A percentile compares a stretch with the other conserved stretches of the same genome.
Evolutionary conservation across 1,140 invertebrate genomes (phyloP).

Genomic region (Chironomus striatipennis): DNA sequence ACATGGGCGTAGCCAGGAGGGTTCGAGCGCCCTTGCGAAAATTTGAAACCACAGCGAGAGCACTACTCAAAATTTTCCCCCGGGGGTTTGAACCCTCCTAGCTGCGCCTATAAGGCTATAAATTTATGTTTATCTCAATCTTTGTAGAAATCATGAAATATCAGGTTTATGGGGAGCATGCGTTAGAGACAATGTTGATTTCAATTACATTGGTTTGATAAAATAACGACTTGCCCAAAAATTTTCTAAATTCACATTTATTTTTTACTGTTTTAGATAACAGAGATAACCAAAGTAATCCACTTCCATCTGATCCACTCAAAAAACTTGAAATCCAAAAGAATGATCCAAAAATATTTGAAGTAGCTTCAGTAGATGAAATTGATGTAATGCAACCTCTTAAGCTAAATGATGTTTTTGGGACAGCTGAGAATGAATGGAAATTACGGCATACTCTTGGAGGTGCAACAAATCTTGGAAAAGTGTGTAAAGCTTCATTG

Average conservation of each 20-base stretch:
- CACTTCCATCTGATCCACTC: constrained; percentile 45
- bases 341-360: constrained; percentile 28
- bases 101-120: background rate
- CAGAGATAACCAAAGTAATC: constrained; percentile 66
- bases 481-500: constrained; percentile 71
- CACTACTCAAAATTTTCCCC: too few species aligned
- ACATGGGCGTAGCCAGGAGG: too few species aligned
- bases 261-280: constrained; percentile 41
- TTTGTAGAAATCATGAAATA: background rate
- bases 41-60: too few species aligned
- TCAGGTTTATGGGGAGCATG: constrained; percentile 44
- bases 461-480: constrained; percentile 69
- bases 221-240: too few species aligned
- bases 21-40: too few species aligned
- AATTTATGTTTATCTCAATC: background rate
- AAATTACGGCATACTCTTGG: constrained; percentile 68
- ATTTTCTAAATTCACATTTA: too few species aligned
- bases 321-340: constrained; percentile 18
- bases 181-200: constrained; percentile 69
- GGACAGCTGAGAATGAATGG: constrained; percentile 67
- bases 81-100: too few species aligned
- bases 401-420: constrained; percentile 41
- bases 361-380: constrained; percentile 34
- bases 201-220: constrained; percentile 63
- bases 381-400: constrained; percentile 31